phyloP scores from a whole-genome alignment of 2,113 vertebrate species.

The Asarcornis scutulata region DNA sequence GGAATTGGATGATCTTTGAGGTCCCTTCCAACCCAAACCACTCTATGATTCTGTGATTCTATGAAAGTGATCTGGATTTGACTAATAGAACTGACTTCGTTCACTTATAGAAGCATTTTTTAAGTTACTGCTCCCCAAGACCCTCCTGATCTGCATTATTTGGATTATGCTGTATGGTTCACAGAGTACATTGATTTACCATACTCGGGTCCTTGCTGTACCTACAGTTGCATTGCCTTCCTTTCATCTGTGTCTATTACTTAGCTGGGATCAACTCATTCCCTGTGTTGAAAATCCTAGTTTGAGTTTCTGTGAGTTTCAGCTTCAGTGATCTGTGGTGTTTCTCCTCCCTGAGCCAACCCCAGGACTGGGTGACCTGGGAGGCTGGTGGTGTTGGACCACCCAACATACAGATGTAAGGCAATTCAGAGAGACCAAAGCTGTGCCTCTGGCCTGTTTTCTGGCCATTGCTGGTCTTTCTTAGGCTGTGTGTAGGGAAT shows the following conservation, averaged over 20 bases:
- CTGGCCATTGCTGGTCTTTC: background rate
- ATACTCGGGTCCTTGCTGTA: background rate
- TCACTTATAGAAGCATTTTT: accelerated
- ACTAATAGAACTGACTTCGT: background rate
- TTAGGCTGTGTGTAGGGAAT: accelerated
- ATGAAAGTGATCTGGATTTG: background rate
- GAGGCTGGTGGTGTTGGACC: background rate
- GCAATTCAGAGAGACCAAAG: background rate
- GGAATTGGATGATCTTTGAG: no score
- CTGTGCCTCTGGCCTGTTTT: background rate
- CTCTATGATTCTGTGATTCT: no score
- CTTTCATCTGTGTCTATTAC: background rate
- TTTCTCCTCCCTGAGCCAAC: background rate
- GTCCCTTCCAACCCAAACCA: no score
- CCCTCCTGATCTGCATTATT: background rate
- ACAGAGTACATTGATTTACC: background rate
- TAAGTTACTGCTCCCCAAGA: background rate
- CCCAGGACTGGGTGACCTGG: background rate
- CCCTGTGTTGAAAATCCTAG: background rate
- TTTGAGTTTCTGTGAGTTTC: background rate
- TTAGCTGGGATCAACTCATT: background rate
- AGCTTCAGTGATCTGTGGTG: background rate
- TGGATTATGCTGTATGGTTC: background rate
- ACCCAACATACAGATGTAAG: background rate
- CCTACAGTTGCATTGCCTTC: no score